Base-by-base conservation (phyloP, 2,113 vertebrate species). In the Planiliza haematocheilus region DNA sequence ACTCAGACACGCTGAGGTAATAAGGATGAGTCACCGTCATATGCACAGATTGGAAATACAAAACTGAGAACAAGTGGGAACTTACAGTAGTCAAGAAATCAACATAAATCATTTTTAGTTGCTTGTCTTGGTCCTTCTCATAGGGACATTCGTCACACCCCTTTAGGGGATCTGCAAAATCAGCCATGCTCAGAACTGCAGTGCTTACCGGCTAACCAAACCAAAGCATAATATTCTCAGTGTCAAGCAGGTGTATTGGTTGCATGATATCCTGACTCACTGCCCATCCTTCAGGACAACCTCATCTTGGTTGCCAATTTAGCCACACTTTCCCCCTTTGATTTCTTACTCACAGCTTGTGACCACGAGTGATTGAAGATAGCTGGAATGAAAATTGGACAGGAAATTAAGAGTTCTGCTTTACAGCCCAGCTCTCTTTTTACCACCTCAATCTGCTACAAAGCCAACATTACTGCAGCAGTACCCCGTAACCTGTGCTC, bases 1-100 rank as follows among this genome's bases (percentile, higher is more conserved):
- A 65, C n/a, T 63, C 43, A 70, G 61, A 67, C 20, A 70, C 53
- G 12, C 67, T 67, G 16, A 30, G 20, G 53, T 14, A 69, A 53
- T 59, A 70, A 20, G 18, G 21, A 52, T 56, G 36, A 48, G 38
- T n/a, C 50, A 16, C 10, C 62, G 68, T 50, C 55, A 58, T 72
- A 49, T 59, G 64, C n/a, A 50, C 20, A 66, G 20, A 69, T 65
- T 58, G 53, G 10, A 49, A 43, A 9, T 12, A 17, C 30, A 56
- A 60, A 77, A 70, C 17, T 17, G 20, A 38, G 46, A 34, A 51
- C 30, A 55, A 56, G 38, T 63, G n/a, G 20, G 17, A 62, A 30
- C 57, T 57, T 43, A 41, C 49, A 45, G 46, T 34, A 50, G 13
- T 24, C 24, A 13, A 37, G 20, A 4, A 51, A 41, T 7, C 18